Evolutionary conservation across 2,113 vertebrate genomes (phyloP).

Genomic region (Plecotus auritus): DNA sequence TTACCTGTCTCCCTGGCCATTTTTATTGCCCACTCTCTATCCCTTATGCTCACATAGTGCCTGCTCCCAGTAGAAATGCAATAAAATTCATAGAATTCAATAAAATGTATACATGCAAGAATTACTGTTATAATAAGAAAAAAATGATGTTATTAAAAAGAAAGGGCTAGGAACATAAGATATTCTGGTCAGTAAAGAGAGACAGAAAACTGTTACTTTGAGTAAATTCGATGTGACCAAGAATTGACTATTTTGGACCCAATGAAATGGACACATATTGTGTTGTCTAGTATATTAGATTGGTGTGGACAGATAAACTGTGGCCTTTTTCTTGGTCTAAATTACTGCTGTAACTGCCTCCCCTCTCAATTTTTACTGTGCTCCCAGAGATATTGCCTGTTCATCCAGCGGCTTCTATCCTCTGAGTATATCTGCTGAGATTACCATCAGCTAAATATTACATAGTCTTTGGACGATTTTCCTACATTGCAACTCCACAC

Average conservation of each 20-base stretch:
- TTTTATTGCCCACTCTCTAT: background rate
- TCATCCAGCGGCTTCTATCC: conserved; percentile 1
- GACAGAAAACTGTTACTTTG: background rate
- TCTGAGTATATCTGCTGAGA: conserved; percentile 42
- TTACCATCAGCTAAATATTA: conserved; percentile 67
- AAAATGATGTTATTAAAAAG: conserved; percentile 4
- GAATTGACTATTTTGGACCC: background rate
- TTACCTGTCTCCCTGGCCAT: background rate
- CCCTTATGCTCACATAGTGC: background rate
- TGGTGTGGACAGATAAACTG: background rate
- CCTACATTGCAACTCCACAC: conserved; percentile 2
- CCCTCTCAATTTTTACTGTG: background rate
- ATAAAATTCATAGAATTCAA: background rate
- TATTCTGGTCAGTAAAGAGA: background rate
- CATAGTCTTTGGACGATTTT: conserved; percentile 65
- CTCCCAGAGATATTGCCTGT: conserved; percentile 32
- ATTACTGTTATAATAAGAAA: background rate
- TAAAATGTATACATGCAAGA: background rate
- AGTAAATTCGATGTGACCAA: conserved; percentile 10
- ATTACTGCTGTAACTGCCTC: background rate
- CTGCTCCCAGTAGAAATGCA: background rate
- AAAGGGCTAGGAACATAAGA: conserved; percentile 9
- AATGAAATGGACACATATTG: background rate
- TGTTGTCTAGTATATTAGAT: background rate
- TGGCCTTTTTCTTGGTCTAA: background rate